These are phyloP conservation scores for Drosophila stalkeri DNA, from an alignment of 2,888 invertebrate species.

Conservation along the genomic window DNA sequence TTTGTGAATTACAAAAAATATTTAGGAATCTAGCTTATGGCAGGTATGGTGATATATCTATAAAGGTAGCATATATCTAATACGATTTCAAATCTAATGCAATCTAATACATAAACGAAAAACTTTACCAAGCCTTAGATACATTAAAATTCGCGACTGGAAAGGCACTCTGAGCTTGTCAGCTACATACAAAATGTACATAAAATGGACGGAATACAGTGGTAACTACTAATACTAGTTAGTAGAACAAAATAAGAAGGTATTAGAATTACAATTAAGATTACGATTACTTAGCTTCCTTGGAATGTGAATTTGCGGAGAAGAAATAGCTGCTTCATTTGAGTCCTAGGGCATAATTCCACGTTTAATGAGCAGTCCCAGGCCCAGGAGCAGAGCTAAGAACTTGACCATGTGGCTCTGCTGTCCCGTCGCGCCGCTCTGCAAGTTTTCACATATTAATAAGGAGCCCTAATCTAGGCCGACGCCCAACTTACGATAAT, in stretches of 20 bases:
- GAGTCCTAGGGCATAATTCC: constrained; percentile 13
- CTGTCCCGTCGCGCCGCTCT: constrained; percentile 56
- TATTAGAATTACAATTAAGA: constrained; percentile 19
- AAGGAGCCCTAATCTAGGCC: not conserved
- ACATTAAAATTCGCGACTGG: not conserved
- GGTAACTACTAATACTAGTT: constrained; percentile 33
- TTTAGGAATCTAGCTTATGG: too few species aligned
- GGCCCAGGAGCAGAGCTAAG: constrained; percentile 21
- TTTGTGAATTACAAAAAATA: not conserved
- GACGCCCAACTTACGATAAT: constrained; percentile 91
- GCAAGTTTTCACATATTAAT: constrained; percentile 22
- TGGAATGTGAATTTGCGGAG: constrained; percentile 29
- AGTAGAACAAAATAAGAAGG: constrained; percentile 13
- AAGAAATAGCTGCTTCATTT: constrained; percentile 7
- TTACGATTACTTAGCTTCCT: constrained; percentile 36
- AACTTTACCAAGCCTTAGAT: constrained; percentile 2
- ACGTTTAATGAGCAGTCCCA: constrained; percentile 29
- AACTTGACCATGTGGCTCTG: constrained; percentile 7
- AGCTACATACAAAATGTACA: constrained; percentile 24
- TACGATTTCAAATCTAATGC: not conserved
- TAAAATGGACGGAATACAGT: constrained; percentile 40
- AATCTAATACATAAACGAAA: not conserved
- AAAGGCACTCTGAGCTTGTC: constrained; percentile 57
- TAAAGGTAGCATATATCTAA: not conserved
- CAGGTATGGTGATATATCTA: not conserved